Conservation (phyloP, 2,797 vertebrate genomes). For the Labroides dimidiatus region DNA sequence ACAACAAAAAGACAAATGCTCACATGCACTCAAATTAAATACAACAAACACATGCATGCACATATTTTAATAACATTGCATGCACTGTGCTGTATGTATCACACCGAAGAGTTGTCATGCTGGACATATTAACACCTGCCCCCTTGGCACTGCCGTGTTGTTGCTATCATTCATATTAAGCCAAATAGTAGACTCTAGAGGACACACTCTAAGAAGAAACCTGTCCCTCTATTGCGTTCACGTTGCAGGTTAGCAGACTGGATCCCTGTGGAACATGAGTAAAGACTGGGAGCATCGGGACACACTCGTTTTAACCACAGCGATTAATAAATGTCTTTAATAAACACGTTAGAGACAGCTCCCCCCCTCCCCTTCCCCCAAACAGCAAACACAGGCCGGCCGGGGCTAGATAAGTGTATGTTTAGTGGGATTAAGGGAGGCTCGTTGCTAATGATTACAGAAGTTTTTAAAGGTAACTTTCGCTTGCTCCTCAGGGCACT, state of each 20-base stretch:
- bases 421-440: conserved; percentile 88
- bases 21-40: no score
- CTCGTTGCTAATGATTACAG: conserved; percentile 88
- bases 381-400: conserved; percentile 69
- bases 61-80: background rate
- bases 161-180: conserved; percentile 32
- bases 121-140: conserved; percentile 17
- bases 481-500: conserved; percentile 83
- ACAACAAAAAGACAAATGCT: no score
- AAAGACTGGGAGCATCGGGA: conserved; percentile 70
- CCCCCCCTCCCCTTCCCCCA: conserved; percentile 42
- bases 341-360: conserved; percentile 72
- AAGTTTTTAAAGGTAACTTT: conserved; percentile 92
- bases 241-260: conserved; percentile 54
- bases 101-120: background rate
- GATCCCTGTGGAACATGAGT: conserved; percentile 64
- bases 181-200: conserved; percentile 37
- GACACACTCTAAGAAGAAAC: conserved; percentile 24
- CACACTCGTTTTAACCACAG: conserved; percentile 76
- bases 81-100: background rate
- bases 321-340: conserved; percentile 81
- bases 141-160: conserved; percentile 21
- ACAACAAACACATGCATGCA: background rate
- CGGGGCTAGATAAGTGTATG: conserved; percentile 82
- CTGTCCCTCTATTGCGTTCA: conserved; percentile 32